A percentile compares a stretch with the other conserved stretches of the same genome.
phyloP scores from a whole-genome alignment of 2,113 vertebrate species.

The Ammodytes marinus region DNA sequence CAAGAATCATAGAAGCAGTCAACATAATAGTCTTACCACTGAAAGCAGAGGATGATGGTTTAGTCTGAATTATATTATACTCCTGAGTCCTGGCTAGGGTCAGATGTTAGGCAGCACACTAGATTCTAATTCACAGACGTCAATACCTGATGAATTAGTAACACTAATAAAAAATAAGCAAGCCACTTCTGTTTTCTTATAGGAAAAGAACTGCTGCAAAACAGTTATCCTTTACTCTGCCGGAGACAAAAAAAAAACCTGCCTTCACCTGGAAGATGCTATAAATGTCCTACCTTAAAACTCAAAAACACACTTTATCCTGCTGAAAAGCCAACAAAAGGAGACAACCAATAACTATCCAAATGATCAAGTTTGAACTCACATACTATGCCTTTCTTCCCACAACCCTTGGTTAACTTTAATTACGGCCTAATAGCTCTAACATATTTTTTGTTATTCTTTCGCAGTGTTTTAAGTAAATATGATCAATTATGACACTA shows the following conservation, averaged over 20 bases:
- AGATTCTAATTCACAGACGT: conserved; percentile 25
- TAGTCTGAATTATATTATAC: conserved; percentile 80
- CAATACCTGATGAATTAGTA: conserved; percentile 3
- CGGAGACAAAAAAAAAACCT: conserved; percentile 26
- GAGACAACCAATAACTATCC: not conserved
- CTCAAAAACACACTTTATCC: conserved; percentile 8
- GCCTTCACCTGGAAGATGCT: conserved; percentile 5
- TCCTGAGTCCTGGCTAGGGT: conserved; percentile 60
- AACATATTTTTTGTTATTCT: conserved; percentile 27
- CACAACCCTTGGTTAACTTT: conserved; percentile 34
- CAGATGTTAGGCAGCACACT: conserved; percentile 17
- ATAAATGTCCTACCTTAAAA: conserved; percentile 11
- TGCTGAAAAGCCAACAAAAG: conserved; percentile 12
- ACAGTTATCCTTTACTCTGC: conserved; percentile 52
- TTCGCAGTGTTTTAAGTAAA: conserved; percentile 32
- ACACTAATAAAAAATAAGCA: not conserved
- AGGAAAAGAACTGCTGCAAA: conserved; percentile 63
- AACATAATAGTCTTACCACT: conserved; percentile 75
- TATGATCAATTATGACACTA: conserved; percentile 46
- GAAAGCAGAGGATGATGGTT: conserved; percentile 76
- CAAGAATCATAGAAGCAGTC: conserved; percentile 75
- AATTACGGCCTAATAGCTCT: conserved; percentile 20
- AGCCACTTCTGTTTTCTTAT: conserved; percentile 20
- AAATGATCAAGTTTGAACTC: conserved; percentile 42
- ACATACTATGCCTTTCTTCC: conserved; percentile 10